Evolutionary conservation across 2,888 invertebrate genomes (phyloP).

Genomic region (Dioctria linearis): DNA sequence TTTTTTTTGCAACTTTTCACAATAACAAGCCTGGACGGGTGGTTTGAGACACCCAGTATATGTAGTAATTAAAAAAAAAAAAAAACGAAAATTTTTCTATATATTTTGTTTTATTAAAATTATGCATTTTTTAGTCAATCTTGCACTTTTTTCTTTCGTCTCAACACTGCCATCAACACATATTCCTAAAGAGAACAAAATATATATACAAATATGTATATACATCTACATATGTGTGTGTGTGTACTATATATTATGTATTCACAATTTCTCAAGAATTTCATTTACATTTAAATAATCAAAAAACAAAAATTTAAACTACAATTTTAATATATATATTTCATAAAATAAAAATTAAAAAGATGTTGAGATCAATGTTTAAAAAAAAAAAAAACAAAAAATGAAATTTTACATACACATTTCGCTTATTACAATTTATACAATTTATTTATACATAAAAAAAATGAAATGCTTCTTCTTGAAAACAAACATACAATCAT

Average conservation of each 20-base stretch:
- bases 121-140: slow-evolving; percentile 12
- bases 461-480: not conserved
- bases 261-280: not conserved
- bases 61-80: not conserved
- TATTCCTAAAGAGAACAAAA: slow-evolving; percentile 7
- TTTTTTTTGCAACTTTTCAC: too few relatives aligned
- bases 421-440: slow-evolving; percentile 26
- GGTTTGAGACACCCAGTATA: too few relatives aligned
- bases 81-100: slow-evolving; percentile 16
- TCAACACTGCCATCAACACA: slow-evolving; percentile 20
- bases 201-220: not conserved
- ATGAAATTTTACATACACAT: slow-evolving; percentile 25
- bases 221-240: too few relatives aligned
- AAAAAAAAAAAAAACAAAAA: slow-evolving; percentile 18
- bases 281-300: not conserved
- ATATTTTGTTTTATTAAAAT: slow-evolving; percentile 15
- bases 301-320: not conserved
- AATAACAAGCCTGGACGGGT: too few relatives aligned
- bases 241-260: not conserved
- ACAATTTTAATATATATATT: not conserved
- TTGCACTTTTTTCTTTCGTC: slow-evolving; percentile 6
- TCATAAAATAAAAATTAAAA: not conserved
- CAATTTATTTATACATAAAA: not conserved
- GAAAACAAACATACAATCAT: slow-evolving; percentile 3
- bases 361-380: slow-evolving; percentile 1